These are phyloP conservation scores for Camponotus vicinus DNA, from an alignment of 1,140 invertebrate species.

Conservation along the genomic window DNA sequence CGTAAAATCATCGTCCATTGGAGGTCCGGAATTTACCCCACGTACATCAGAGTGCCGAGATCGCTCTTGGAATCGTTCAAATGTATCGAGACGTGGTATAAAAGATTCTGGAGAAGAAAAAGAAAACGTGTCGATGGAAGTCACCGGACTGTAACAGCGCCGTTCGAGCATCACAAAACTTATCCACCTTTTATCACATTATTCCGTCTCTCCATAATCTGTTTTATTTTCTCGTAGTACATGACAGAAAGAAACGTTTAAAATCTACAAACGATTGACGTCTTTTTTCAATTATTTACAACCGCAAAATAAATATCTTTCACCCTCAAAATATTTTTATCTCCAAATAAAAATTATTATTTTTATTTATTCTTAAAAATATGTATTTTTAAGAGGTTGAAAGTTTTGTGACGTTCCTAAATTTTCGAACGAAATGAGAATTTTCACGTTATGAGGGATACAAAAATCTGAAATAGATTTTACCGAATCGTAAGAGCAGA, in stretches of 20 bases:
- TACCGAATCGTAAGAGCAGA: not conserved
- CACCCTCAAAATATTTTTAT: not conserved
- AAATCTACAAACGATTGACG: not conserved
- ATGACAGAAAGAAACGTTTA: not conserved
- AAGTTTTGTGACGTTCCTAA: not conserved
- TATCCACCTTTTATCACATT: conserved; percentile 40
- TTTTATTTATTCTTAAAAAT: no score
- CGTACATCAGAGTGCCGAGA: conserved; percentile 61
- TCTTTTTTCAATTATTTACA: not conserved
- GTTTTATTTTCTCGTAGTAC: not conserved
- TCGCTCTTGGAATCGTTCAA: conserved; percentile 72
- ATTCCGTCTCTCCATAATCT: not conserved
- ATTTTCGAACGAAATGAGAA: not conserved
- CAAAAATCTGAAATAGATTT: not conserved
- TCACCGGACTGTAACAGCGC: conserved; percentile 20
- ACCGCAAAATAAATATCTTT: not conserved
- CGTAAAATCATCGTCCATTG: conserved; percentile 82
- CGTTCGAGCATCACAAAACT: conserved; percentile 8
- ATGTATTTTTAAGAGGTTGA: not conserved
- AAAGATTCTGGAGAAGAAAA: conserved; percentile 61
- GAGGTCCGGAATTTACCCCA: conserved; percentile 79
- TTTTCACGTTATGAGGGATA: not conserved
- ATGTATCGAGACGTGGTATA: conserved; percentile 70
- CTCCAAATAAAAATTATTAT: no score
- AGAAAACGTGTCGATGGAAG: conserved; percentile 55